Conservation (phyloP, 2,113 vertebrate genomes). For the Aramus guarauna region DNA sequence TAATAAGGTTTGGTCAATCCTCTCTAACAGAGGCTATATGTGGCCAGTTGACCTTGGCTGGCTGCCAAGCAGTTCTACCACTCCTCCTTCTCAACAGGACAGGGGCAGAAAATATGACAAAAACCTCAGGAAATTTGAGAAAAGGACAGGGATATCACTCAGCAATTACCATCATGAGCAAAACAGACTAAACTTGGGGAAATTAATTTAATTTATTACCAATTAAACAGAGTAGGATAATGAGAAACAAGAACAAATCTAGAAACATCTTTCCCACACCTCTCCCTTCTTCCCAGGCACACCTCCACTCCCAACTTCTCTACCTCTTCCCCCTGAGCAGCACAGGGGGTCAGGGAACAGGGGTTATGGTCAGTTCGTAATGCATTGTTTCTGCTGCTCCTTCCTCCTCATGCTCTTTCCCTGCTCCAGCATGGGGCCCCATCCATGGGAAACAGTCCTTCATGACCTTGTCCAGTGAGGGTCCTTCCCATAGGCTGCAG, state of each 20-base stretch:
- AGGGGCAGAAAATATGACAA: background rate
- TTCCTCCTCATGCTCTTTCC: background rate
- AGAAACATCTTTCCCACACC: no score
- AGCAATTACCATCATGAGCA: background rate
- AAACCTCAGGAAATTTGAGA: background rate
- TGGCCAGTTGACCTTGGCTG: background rate
- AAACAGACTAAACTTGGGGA: no score
- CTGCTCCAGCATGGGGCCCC: background rate
- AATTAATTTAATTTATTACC: no score
- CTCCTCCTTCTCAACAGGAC: background rate
- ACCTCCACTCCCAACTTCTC: background rate
- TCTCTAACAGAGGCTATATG: background rate
- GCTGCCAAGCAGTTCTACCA: background rate
- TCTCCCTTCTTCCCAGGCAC: no score
- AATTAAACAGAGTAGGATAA: no score
- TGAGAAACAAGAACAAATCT: no score
- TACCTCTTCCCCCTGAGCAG: rapidly evolving
- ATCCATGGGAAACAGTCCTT: background rate
- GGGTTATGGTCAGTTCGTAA: background rate
- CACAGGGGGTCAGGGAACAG: rapidly evolving
- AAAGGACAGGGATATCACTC: background rate
- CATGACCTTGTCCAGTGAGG: background rate
- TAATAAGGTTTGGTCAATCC: background rate
- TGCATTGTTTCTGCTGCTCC: rapidly evolving
- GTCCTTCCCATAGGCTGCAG: background rate